phyloP scores from a whole-genome alignment of 2,797 vertebrate genomes.

The Enteromius viviparus region DNA sequence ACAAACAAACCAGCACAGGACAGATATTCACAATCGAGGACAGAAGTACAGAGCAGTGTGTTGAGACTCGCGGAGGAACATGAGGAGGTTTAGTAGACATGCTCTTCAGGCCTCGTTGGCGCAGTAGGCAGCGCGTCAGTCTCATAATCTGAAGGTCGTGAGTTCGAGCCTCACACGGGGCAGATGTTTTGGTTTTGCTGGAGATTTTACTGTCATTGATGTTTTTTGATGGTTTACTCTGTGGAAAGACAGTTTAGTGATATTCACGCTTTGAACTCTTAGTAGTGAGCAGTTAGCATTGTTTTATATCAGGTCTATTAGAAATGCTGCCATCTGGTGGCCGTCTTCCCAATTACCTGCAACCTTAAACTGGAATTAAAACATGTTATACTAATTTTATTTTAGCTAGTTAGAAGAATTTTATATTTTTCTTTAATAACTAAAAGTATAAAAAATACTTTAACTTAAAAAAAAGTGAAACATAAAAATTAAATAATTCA shows the following conservation, averaged over 20 bases:
- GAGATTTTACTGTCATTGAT: rapidly evolving
- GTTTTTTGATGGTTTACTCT: background rate
- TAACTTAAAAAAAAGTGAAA: background rate
- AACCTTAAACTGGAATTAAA: background rate
- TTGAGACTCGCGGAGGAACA: background rate
- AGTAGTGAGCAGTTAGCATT: background rate
- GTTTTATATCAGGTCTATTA: background rate
- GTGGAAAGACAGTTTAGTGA: background rate
- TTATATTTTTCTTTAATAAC: too few relatives aligned
- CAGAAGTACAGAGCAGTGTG: background rate
- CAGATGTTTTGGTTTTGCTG: background rate
- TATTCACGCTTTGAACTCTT: background rate
- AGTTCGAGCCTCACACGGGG: conserved; percentile 63
- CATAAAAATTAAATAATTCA: background rate
- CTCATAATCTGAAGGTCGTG: conserved; percentile 62
- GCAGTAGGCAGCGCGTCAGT: conserved; percentile 37
- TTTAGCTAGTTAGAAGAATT: too few relatives aligned
- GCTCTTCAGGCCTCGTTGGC: conserved; percentile 22
- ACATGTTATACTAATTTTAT: background rate
- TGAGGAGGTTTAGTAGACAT: rapidly evolving
- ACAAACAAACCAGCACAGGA: background rate
- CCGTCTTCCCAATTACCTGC: background rate
- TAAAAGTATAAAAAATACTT: too few relatives aligned
- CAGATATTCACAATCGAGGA: background rate
- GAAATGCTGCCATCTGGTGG: conserved; percentile 1